Evolutionary conservation across 1,140 invertebrate species (phyloP).

Genomic region (Drosophila saltans): DNA sequence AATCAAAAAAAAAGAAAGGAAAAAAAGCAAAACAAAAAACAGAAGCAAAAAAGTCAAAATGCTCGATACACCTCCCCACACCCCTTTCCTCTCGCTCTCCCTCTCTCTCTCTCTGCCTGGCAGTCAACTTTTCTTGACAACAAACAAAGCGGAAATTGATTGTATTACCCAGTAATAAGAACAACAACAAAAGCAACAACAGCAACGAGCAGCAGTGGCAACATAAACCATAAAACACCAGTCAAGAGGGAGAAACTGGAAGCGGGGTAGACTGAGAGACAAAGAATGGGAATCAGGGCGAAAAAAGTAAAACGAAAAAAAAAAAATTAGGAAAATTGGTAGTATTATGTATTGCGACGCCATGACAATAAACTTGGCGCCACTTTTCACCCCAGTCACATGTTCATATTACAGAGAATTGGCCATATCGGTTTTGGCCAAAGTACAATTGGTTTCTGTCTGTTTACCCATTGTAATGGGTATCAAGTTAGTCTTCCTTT

Average conservation of each 20-base stretch:
- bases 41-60: conserved; percentile 60
- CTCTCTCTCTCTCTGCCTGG: conserved; percentile 22
- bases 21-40: conserved; percentile 54
- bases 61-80: conserved; percentile 11
- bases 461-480: conserved; percentile 23
- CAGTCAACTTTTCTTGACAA: conserved; percentile 70
- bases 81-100: conserved; percentile 27
- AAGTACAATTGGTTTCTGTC: background rate
- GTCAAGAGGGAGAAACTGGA: conserved; percentile 3
- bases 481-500: conserved; percentile 15
- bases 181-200: conserved; percentile 25
- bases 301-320: background rate
- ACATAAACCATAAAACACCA: conserved; percentile 35
- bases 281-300: conserved; percentile 1
- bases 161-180: conserved; percentile 64
- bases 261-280: background rate
- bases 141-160: conserved; percentile 81
- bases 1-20: conserved; percentile 14
- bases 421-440: conserved; percentile 4
- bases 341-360: conserved; percentile 34
- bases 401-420: background rate
- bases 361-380: conserved; percentile 72
- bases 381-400: conserved; percentile 37
- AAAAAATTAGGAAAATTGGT: conserved; percentile 4
- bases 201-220: conserved; percentile 2